Evolutionary conservation across 2,113 vertebrate species (phyloP).

Genomic region (Oryzias celebensis): DNA sequence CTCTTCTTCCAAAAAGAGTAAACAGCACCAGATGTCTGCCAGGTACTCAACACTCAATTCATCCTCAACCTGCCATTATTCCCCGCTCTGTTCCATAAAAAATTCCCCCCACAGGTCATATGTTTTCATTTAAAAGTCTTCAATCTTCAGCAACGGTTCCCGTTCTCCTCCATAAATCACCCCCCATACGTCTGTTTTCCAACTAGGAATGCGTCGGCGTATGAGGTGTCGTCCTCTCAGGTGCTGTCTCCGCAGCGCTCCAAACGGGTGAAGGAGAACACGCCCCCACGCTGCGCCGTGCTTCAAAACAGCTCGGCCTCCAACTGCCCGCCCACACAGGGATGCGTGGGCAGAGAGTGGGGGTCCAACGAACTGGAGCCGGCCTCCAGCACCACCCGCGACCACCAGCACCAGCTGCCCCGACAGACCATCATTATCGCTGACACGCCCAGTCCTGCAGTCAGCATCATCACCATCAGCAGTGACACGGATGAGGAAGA

Average conservation of each 20-base stretch:
- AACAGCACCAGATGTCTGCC: slow-evolving; percentile 88
- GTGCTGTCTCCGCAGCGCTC: slow-evolving; percentile 92
- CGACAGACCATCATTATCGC: slow-evolving; percentile 97
- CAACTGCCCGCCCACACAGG: slow-evolving; percentile 79
- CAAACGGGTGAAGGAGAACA: slow-evolving; percentile 98
- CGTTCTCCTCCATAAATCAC: not conserved
- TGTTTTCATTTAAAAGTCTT: not conserved
- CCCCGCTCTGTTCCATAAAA: not conserved
- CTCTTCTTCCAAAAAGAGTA: slow-evolving; percentile 89
- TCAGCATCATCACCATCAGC: slow-evolving; percentile 99
- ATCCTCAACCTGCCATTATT: not conserved
- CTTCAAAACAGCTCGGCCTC: slow-evolving; percentile 83
- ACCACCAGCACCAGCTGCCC: slow-evolving; percentile 85
- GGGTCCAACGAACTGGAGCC: slow-evolving; percentile 82
- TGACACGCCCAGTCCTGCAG: slow-evolving; percentile 94
- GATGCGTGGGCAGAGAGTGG: slow-evolving; percentile 83
- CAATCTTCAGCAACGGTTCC: not conserved
- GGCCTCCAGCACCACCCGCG: slow-evolving; percentile 82
- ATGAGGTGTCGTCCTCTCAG: slow-evolving; percentile 94
- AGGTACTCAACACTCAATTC: slow-evolving; percentile 75
- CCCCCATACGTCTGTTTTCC: slow-evolving; percentile 12
- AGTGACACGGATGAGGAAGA: slow-evolving; percentile 98
- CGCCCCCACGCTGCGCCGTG: slow-evolving; percentile 91
- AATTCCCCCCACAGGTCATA: not conserved
- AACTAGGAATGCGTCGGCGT: slow-evolving; percentile 86